These are phyloP conservation scores for Merops nubicus DNA, from an alignment of 2,113 vertebrate genomes.

Conservation along the genomic window DNA sequence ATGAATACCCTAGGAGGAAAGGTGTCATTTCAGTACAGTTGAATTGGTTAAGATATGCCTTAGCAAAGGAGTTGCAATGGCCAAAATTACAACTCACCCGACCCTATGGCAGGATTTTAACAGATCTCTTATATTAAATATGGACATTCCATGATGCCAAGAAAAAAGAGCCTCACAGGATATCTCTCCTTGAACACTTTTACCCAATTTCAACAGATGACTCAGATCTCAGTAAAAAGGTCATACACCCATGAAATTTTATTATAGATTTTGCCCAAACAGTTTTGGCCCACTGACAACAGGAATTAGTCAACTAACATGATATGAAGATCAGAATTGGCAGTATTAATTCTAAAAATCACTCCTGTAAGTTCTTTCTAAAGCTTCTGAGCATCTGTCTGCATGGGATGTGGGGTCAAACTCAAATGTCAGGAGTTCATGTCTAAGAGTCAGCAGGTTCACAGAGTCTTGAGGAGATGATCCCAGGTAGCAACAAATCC, in stretches of 20 bases:
- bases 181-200: neutral
- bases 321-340: slow-evolving; percentile 10
- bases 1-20: neutral
- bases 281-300: slow-evolving; percentile 42
- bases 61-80: neutral
- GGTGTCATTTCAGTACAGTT: neutral
- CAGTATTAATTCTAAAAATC: neutral
- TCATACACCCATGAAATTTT: neutral
- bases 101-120: neutral
- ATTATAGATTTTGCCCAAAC: slow-evolving; percentile 53
- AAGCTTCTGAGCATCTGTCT: neutral
- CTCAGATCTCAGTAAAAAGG: slow-evolving; percentile 64
- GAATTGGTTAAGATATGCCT: too few relatives aligned
- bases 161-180: too few relatives aligned
- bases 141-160: neutral
- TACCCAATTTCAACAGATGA: neutral
- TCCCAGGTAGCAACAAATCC: neutral
- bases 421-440: neutral
- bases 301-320: neutral
- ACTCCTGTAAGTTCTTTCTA: neutral
- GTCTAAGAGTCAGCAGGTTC: neutral
- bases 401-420: neutral
- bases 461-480: too few relatives aligned
- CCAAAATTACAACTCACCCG: neutral
- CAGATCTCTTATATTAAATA: neutral